Percentiles rank a stretch among this genome's conserved stretches.
These are phyloP conservation scores for Coenobita brevimanus DNA, from an alignment of 1,140 invertebrate species.

Conservation along the genomic window DNA sequence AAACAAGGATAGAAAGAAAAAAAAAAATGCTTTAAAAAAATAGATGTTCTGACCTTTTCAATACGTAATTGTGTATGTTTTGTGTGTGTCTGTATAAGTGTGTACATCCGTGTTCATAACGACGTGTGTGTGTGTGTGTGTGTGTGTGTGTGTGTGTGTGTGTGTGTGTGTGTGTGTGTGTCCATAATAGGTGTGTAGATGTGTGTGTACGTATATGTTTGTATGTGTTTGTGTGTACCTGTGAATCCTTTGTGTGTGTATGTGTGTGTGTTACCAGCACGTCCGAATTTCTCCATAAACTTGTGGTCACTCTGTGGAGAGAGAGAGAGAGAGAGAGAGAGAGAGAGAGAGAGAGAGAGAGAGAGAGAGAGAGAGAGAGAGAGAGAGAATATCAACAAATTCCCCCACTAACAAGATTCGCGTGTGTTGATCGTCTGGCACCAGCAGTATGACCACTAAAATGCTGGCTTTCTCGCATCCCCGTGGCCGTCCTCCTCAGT, in stretches of 20 bases:
- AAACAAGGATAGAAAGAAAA: too few species aligned
- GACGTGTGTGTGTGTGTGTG: constrained; percentile 14
- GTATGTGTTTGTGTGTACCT: not conserved
- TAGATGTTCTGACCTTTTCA: not conserved
- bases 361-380: not conserved
- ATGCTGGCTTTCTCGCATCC: too few species aligned
- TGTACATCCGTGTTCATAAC: not conserved
- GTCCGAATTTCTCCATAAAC: not conserved
- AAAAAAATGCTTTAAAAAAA: too few species aligned
- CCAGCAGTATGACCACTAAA: too few species aligned
- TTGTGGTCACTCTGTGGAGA: too few species aligned
- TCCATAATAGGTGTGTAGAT: not conserved
- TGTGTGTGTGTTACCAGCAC: not conserved
- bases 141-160: constrained; percentile 20
- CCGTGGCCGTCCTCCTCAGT: too few species aligned
- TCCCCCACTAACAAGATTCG: too few species aligned
- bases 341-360: not conserved
- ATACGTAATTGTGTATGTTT: not conserved
- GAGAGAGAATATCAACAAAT: too few species aligned
- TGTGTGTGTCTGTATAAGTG: not conserved
- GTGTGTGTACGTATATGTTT: not conserved
- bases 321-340: too few species aligned
- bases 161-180: constrained; percentile 19
- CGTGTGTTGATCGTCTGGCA: too few species aligned
- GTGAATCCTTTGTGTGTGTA: not conserved